A percentile compares a stretch with the other conserved stretches of the same genome.
These are phyloP conservation scores for Halictus ligatus DNA, from an alignment of 2,888 invertebrate genomes.

Conservation along the genomic window DNA sequence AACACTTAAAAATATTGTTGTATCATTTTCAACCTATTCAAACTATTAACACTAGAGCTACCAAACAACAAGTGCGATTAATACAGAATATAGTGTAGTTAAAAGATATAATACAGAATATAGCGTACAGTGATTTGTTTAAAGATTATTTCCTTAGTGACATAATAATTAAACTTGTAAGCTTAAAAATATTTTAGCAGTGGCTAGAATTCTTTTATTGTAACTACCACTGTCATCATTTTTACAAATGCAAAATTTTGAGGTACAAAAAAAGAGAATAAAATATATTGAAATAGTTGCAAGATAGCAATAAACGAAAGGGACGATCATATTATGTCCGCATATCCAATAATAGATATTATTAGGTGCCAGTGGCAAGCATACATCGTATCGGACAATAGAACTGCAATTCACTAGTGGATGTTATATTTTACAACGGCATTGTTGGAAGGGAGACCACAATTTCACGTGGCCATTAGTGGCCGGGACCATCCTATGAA, in stretches of 20 bases:
- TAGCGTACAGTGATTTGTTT: too few species aligned
- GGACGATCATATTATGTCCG: not conserved
- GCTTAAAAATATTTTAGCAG: not conserved
- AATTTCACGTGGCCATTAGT: conserved; percentile 28
- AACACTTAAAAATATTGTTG: not conserved
- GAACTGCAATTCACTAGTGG: not conserved
- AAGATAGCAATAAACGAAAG: not conserved
- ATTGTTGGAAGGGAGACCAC: conserved; percentile 21
- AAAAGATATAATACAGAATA: not conserved
- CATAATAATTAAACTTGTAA: not conserved
- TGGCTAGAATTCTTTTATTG: too few species aligned
- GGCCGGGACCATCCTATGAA: conserved; percentile 31
- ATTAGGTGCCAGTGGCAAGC: not conserved
- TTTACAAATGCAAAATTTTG: not conserved
- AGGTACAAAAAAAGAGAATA: not conserved
- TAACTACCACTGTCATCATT: not conserved
- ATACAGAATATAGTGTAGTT: too few species aligned
- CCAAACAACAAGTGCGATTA: too few species aligned
- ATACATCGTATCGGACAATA: not conserved
- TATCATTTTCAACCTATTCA: not conserved
- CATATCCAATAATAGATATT: not conserved
- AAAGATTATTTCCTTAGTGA: not conserved
- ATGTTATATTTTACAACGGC: not conserved
- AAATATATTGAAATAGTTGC: not conserved
- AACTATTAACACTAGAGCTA: too few species aligned